These are phyloP conservation scores for Sarcophaga carnaria DNA, from an alignment of 2,888 invertebrate genomes.

Conservation along the genomic window DNA sequence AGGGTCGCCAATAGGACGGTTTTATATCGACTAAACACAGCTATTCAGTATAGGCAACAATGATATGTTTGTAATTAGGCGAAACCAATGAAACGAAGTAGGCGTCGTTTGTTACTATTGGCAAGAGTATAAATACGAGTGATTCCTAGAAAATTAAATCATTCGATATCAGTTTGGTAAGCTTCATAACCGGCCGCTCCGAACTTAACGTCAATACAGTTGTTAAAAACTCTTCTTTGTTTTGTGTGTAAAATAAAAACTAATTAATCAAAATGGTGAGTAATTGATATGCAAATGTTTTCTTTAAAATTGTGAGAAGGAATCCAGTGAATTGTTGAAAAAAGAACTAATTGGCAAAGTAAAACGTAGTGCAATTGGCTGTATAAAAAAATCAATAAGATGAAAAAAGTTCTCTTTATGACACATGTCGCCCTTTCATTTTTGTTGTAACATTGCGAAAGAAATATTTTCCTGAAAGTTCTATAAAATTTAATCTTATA, in stretches of 20 bases:
- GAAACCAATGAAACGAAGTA: constrained; percentile 67
- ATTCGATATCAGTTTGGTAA: constrained; percentile 86
- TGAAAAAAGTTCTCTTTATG: not conserved
- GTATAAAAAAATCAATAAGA: not conserved
- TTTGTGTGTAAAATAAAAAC: constrained; percentile 73
- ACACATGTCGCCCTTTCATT: not conserved
- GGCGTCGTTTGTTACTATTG: constrained; percentile 70
- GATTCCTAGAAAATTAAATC: constrained; percentile 81
- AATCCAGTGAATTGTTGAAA: not conserved
- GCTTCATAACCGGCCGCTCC: constrained; percentile 87
- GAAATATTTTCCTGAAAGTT: not conserved
- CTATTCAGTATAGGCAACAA: constrained; percentile 43
- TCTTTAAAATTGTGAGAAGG: not conserved
- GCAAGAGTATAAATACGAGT: constrained; percentile 84
- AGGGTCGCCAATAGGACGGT: not conserved
- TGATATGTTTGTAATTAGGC: not conserved
- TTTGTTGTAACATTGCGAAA: not conserved
- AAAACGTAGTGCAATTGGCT: not conserved
- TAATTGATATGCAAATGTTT: constrained; percentile 30
- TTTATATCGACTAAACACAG: constrained; percentile 33
- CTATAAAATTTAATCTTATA: not conserved
- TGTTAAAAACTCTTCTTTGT: constrained; percentile 73
- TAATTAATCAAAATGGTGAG: constrained; percentile 80
- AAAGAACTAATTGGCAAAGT: not conserved
- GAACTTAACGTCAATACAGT: constrained; percentile 80